Evolutionary conservation across 2,888 invertebrate genomes (phyloP).

Genomic region (Drosophila sordidula): DNA sequence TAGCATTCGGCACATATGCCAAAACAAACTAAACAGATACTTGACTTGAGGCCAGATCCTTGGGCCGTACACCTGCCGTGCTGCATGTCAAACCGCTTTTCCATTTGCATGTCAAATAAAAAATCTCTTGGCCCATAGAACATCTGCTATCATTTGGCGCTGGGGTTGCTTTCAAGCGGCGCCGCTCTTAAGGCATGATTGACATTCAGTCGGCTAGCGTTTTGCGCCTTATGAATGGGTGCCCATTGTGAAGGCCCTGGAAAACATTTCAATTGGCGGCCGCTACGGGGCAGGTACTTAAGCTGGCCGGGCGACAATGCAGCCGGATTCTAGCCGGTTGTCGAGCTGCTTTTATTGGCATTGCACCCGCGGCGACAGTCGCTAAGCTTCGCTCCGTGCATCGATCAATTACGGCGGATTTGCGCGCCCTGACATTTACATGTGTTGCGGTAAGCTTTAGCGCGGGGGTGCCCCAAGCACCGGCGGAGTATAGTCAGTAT

Average conservation of each 20-base stretch:
- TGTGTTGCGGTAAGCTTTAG: slow-evolving; percentile 73
- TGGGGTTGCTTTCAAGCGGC: slow-evolving; percentile 55
- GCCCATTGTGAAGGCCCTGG: slow-evolving; percentile 55
- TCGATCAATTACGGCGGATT: slow-evolving; percentile 79
- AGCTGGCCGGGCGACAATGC: slow-evolving; percentile 60
- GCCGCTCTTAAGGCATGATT: slow-evolving; percentile 65
- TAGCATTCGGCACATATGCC: slow-evolving; percentile 61
- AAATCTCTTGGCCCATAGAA: slow-evolving; percentile 61
- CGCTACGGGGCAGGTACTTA: slow-evolving; percentile 72
- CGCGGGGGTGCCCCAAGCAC: slow-evolving; percentile 47
- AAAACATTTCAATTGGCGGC: slow-evolving; percentile 46
- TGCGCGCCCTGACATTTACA: slow-evolving; percentile 68
- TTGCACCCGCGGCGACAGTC: slow-evolving; percentile 78
- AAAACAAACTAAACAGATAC: slow-evolving; percentile 34
- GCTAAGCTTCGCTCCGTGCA: slow-evolving; percentile 72
- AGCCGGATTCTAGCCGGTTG: slow-evolving; percentile 26
- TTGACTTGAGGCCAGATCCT: slow-evolving; percentile 62
- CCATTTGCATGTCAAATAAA: slow-evolving; percentile 76
- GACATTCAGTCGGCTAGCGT: slow-evolving; percentile 69
- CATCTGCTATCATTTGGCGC: slow-evolving; percentile 79
- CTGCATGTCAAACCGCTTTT: slow-evolving; percentile 50
- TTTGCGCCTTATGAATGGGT: slow-evolving; percentile 66
- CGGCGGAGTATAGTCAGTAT: slow-evolving; percentile 1
- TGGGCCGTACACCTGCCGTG: slow-evolving; percentile 68
- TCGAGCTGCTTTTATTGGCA: slow-evolving; percentile 58